Evolutionary conservation across 1,140 invertebrate species (phyloP).

Genomic region (Drosophila virilis): DNA sequence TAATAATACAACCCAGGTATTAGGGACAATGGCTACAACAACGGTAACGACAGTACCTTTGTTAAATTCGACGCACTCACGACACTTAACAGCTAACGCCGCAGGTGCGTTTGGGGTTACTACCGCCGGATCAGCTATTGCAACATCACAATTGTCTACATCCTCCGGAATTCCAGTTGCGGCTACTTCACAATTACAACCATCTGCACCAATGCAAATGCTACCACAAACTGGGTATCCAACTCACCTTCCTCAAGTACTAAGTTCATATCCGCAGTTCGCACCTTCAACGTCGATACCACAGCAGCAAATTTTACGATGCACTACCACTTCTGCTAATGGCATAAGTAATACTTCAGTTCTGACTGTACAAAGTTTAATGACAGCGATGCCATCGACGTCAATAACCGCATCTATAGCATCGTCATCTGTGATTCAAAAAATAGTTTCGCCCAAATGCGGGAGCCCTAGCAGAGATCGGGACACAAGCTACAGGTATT

Average conservation of each 20-base stretch:
- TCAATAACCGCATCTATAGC: constrained; percentile 40
- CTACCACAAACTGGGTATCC: constrained; percentile 58
- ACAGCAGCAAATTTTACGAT: constrained; percentile 50
- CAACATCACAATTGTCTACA: constrained; percentile 41
- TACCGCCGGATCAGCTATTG: constrained; percentile 23
- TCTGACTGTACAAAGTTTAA: constrained; percentile 58
- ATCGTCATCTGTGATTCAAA: constrained; percentile 80
- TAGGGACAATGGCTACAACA: constrained; percentile 31
- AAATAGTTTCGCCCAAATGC: constrained; percentile 88
- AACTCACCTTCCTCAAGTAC: constrained; percentile 56
- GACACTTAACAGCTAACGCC: constrained; percentile 46
- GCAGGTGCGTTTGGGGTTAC: constrained; percentile 36
- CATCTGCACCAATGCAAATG: constrained; percentile 58
- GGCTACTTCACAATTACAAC: constrained; percentile 46
- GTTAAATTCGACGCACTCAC: constrained; percentile 51
- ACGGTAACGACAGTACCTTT: constrained; percentile 40
- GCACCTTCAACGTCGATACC: constrained; percentile 32
- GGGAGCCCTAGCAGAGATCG: constrained; percentile 91
- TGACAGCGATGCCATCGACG: constrained; percentile 48
- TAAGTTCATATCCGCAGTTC: constrained; percentile 57
- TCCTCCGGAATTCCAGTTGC: constrained; percentile 30
- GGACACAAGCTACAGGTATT: constrained; percentile 93
- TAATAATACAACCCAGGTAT: constrained; percentile 37
- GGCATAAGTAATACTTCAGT: constrained; percentile 31
- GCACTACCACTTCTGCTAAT: constrained; percentile 40